Evolutionary conservation across 1,140 invertebrate genomes (phyloP), one percentile per base, ranked within the genome.

Genomic region (Dryas iulia): DNA sequence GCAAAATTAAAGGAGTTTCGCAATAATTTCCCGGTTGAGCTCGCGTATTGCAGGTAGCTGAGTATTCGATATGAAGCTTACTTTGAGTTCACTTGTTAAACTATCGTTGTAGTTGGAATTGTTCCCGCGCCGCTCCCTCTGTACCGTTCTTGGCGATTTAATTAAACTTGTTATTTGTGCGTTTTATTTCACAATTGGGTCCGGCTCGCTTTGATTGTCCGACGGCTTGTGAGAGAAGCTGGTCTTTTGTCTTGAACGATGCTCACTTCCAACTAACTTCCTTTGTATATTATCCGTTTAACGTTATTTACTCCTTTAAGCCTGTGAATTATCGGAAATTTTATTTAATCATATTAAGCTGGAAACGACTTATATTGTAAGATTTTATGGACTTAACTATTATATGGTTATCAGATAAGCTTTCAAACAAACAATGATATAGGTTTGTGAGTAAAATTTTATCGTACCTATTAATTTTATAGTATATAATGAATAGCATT

Each of bases 91-190:
- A 86, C 83, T 88, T 84, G 86, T 89, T 86, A 84, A 88, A 88
- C 84, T 88, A 88, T 86, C 80, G 83, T 78, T 84, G 76, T 81
- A 84, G 84, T 86, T 78, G 82, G 76, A 78, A 86, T 89, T 84
- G 83, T 87, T 84, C 71, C 74, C 71, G 77, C 66, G 59, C 59
- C 54, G 66, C 68, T 68, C 67, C 73, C 66, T 76, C 71, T 73
- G 72, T 73, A 53, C 76, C 76, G 79, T 74, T 89, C 86, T 83
- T 87, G 79, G 81, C 87, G 78, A 89, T 91, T 91, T 91, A 91
- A 91, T 91, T 91, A 91, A 91, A 89, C 81, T 87, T 88, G 86
- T 86, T 91, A 89, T 87, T 91, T 88, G 84, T 85, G 86, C 81
- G 84, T 91, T 89, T 91, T 89, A 89, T 89, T 89, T 91, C 79